Percentiles rank a stretch among this genome's conserved stretches.
Conservation (phyloP, 2,797 vertebrate genomes). For the Parambassis ranga region DNA sequence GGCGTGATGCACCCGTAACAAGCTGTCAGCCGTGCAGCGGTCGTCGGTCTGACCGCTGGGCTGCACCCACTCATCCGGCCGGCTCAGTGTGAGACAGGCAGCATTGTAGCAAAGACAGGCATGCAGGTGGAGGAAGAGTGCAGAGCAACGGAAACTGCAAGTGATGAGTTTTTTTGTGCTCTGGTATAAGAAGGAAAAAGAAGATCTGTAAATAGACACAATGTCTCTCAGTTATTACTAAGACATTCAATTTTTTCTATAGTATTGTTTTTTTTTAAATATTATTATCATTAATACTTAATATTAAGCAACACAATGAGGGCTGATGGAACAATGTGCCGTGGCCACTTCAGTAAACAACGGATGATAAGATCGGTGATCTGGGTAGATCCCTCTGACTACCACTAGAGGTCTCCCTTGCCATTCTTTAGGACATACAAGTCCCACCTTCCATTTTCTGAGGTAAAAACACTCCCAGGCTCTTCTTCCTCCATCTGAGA, state of each 20-base stretch:
- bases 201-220: too few relatives aligned
- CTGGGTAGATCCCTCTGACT: neutral
- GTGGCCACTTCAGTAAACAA: neutral
- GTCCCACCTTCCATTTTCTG: conserved; percentile 68
- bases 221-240: too few relatives aligned
- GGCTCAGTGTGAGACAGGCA: conserved; percentile 3
- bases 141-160: too few relatives aligned
- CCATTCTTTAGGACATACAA: conserved; percentile 41
- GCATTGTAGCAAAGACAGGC: neutral
- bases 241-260: too few relatives aligned
- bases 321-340: neutral
- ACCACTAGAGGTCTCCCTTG: conserved; percentile 81
- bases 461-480: conserved; percentile 40
- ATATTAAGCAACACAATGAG: neutral
- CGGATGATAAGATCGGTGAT: neutral
- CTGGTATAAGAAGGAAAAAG: neutral
- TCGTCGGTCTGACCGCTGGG: conserved; percentile 11
- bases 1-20: conserved; percentile 44
- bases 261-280: neutral
- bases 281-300: neutral
- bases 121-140: neutral
- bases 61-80: conserved; percentile 13
- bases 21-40: conserved; percentile 53
- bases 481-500: conserved; percentile 51
- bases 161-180: too few relatives aligned